Base-by-base conservation (phyloP, 30 jellyfish, hydroid and myxozoan species). In the Haliclystus octoradiatus region DNA sequence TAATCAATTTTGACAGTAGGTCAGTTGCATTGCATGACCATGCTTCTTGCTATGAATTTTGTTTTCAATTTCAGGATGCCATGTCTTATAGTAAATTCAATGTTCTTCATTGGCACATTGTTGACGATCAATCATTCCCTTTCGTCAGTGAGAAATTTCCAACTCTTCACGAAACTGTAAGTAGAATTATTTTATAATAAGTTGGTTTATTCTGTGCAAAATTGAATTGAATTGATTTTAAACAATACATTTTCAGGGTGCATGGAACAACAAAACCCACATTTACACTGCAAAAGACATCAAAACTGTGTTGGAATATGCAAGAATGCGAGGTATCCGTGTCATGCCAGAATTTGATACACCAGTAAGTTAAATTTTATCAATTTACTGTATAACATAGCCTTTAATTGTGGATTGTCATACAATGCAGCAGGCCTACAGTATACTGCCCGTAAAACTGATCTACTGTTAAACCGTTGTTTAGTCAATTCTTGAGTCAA, bases 31-130 rank as follows among this genome's bases (percentile, higher is more conserved):
- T n/a, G n/a, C n/a, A n/a, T n/a, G n/a, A n/a, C n/a, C n/a, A n/a
- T n/a, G n/a, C n/a, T n/a, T n/a, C n/a, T n/a, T n/a, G n/a, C n/a
- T n/a, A n/a, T n/a, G n/a, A n/a, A n/a, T 66, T 19, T 28, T 28
- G 7, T 65, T 52, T 75, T 50, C 47, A 15, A 24, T 68, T 73
- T 19, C 70, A 85, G 96, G 96, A 85, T 85, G 96, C 96, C 2
- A 29, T 85, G 71, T 78, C 96, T 0, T 85, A 85, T 78, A 85
- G 96, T 89, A 85, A 85, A 49, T 85, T 77, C 84, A 85, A 85
- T 85, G 96, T 85, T 47, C 89, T 85, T 33, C 96, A 85, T 60
- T 85, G 96, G 96, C 96, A 85, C 62, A 72, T 85, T 52, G 96
- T 85, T 34, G 96, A 85, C 50, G 81, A 66, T 69, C 90, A 71